Percentiles rank a stretch among this genome's conserved stretches.
These are phyloP conservation scores for Polylopha cassiicola DNA, from an alignment of 2,888 invertebrate species.

Conservation along the genomic window DNA sequence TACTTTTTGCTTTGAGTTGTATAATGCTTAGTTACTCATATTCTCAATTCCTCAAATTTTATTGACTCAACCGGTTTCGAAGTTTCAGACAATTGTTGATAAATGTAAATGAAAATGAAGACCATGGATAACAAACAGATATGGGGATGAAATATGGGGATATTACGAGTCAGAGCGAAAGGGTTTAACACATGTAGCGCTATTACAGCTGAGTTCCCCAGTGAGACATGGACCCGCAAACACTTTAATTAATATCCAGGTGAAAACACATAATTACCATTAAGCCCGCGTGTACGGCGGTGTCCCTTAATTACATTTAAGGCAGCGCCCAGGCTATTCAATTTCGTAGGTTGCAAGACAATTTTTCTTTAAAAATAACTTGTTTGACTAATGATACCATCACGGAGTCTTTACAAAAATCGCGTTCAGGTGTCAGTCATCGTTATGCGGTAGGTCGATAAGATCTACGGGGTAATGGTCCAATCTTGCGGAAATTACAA, in stretches of 20 bases:
- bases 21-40: no score
- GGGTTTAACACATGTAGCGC: slow-evolving; percentile 10
- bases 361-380: no score
- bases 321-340: no score
- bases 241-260: slow-evolving; percentile 19
- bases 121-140: neutral
- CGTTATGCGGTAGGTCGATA: no score
- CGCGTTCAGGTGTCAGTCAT: slow-evolving; percentile 1
- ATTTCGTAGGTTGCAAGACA: no score
- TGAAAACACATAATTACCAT: slow-evolving; percentile 11
- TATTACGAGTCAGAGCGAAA: no score
- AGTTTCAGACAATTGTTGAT: no score
- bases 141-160: neutral
- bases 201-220: slow-evolving; percentile 13
- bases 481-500: neutral
- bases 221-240: slow-evolving; percentile 5
- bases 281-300: slow-evolving; percentile 5
- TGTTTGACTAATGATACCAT: slow-evolving; percentile 4
- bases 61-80: no score
- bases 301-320: slow-evolving; percentile 8
- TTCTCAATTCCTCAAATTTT: no score
- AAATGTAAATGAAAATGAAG: neutral
- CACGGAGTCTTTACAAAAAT: neutral
- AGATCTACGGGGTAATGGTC: no score
- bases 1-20: no score